These are phyloP conservation scores for Mergus octosetaceus DNA, from an alignment of 2,797 vertebrate species.

Conservation along the genomic window DNA sequence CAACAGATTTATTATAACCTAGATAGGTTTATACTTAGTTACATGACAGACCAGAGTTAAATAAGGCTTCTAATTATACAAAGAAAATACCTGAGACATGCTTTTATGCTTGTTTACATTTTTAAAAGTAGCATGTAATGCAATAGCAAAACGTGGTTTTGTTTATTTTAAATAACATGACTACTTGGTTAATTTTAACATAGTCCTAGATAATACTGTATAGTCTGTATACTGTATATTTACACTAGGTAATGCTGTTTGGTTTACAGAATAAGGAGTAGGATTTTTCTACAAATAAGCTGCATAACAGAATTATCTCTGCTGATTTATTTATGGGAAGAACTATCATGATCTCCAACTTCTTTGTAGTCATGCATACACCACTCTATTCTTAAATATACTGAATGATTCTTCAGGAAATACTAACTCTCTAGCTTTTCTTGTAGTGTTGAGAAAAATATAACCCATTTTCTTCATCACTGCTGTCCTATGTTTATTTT, in stretches of 20 bases:
- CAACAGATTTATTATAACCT: constrained; percentile 5
- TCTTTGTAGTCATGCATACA: not conserved
- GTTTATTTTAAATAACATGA: too few species aligned
- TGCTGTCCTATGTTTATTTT: not conserved
- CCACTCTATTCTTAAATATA: not conserved
- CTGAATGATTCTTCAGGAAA: not conserved
- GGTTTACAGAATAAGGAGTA: not conserved
- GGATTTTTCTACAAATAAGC: not conserved
- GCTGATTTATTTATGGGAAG: not conserved
- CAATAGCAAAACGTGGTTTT: not conserved
- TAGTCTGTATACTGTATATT: not conserved
- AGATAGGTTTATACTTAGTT: too few species aligned
- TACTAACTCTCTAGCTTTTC: not conserved
- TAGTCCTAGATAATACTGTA: not conserved
- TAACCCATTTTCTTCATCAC: not conserved
- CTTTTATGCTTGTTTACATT: not conserved
- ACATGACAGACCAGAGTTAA: not conserved
- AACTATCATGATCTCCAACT: not conserved
- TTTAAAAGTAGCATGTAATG: not conserved
- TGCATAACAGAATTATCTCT: not conserved
- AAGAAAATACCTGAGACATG: not conserved
- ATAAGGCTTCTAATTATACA: not conserved
- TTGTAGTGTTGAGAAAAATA: not conserved
- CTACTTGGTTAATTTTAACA: not conserved
- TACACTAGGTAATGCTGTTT: not conserved